Base-by-base conservation (phyloP, 2,113 vertebrate species). In the Pteropus alecto region DNA sequence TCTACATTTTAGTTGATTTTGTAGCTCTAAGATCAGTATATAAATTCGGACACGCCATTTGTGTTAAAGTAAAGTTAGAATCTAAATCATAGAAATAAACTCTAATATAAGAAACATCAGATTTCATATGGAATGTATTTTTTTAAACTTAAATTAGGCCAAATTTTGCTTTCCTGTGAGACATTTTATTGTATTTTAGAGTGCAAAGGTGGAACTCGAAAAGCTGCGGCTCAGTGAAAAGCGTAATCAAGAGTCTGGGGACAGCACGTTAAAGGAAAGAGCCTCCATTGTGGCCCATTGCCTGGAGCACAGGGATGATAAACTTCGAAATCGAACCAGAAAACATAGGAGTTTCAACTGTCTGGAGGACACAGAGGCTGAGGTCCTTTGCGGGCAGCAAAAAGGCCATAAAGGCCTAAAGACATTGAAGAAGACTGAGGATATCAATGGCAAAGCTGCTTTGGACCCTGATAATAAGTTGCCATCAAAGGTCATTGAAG, bases 401-500 rank as follows among this genome's bases (percentile, higher is more conserved):
- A 98, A 35, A 68, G 18, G 51, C 18, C 93, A 33, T 2, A 98
- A 97, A 90, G 97, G 93, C 28, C 38, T 94, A 5, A 98, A 97
- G 92, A 68, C 93, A 0, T 9, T 56, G 71, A 98, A 79, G 85
- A 99, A 98, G 94, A 54, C 15, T 0, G 98, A 98, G 43, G 98
- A 82, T 51, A 98, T 96, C 93, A 0, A 56, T 38, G 96, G 74
- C 71, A 98, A 96, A 96, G 81, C 82, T 71, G 0, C 86, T 63
- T 79, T 96, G 90, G 98, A 98, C 74, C 65, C 96, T 19, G 98
- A 98, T 73, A 98, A 95, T 83, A 98, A 97, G 84, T 96, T 99
- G 96, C 99, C 99, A 0, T 96, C 99, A 24, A 99, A 97, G 90
- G 98, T 99, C 77, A 98, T 99, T 76, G 98, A 98, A 38, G 99